Percentiles rank a stretch among this genome's conserved stretches.
Conservation (phyloP, 1,140 invertebrate species). For the Maniola jurtina region DNA sequence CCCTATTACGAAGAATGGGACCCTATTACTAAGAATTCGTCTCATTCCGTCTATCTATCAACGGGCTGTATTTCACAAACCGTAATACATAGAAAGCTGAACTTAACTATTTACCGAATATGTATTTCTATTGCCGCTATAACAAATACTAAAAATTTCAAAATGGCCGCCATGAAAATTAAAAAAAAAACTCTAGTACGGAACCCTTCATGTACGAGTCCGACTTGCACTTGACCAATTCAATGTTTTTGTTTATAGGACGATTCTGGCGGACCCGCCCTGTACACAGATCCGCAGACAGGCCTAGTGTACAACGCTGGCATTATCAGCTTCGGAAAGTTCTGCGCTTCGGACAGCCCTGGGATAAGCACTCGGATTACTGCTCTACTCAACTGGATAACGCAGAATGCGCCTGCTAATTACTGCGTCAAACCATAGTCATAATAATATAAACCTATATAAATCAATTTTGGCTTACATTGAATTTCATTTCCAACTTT, state of each 20-base stretch:
- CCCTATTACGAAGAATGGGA: too few relatives aligned
- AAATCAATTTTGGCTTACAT: not conserved
- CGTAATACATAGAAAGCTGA: too few relatives aligned
- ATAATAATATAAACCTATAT: too few relatives aligned
- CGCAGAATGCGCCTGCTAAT: slow-evolving; percentile 51
- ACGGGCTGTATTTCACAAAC: too few relatives aligned
- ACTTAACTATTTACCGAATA: too few relatives aligned
- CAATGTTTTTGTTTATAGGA: slow-evolving; percentile 61
- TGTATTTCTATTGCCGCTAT: too few relatives aligned
- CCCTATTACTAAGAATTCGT: too few relatives aligned
- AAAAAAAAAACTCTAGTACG: too few relatives aligned
- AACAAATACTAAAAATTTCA: too few relatives aligned
- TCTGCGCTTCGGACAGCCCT: slow-evolving; percentile 73
- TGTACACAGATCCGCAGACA: slow-evolving; percentile 78
- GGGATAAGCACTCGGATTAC: slow-evolving; percentile 78
- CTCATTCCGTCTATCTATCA: too few relatives aligned
- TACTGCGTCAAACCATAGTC: too few relatives aligned
- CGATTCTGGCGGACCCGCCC: slow-evolving; percentile 85
- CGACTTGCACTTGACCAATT: not conserved
- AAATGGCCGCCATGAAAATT: not conserved
- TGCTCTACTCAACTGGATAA: slow-evolving; percentile 78
- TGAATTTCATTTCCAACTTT: not conserved
- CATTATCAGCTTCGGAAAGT: slow-evolving; percentile 79
- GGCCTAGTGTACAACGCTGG: slow-evolving; percentile 72
- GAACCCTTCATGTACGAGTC: too few relatives aligned